Percentiles rank a stretch among this genome's conserved stretches.
Conservation (phyloP, 1,140 invertebrate species). For the Aphaenogaster rudis region DNA sequence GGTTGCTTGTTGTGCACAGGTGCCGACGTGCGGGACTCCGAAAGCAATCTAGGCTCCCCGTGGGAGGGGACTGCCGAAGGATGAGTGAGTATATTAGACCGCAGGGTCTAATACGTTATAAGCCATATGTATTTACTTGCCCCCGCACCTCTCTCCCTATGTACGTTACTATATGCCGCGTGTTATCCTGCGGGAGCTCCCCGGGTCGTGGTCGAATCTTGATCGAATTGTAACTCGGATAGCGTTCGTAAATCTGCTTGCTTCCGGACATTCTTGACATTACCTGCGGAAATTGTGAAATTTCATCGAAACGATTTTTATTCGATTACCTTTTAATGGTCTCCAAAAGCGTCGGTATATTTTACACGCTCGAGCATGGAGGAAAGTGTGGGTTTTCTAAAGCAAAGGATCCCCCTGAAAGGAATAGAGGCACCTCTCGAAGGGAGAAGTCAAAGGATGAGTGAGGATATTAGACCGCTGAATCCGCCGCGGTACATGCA, state of each 20-base stretch:
- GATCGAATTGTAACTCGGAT: slow-evolving; percentile 45
- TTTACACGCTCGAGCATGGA: neutral
- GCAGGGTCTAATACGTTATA: slow-evolving; percentile 71
- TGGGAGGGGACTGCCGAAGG: slow-evolving; percentile 26
- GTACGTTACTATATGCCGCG: slow-evolving; percentile 13
- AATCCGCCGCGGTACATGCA: slow-evolving; percentile 52
- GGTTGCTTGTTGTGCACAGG: slow-evolving; percentile 42
- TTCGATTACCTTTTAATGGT: slow-evolving; percentile 24
- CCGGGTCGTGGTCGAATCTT: slow-evolving; percentile 1
- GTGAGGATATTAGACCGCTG: slow-evolving; percentile 65
- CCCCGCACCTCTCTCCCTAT: neutral
- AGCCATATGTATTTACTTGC: slow-evolving; percentile 61
- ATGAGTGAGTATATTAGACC: slow-evolving; percentile 67
- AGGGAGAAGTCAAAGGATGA: slow-evolving; percentile 26
- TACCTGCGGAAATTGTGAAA: neutral
- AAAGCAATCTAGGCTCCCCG: slow-evolving; percentile 46
- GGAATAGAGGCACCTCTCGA: neutral
- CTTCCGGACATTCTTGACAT: neutral
- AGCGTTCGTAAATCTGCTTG: slow-evolving; percentile 35
- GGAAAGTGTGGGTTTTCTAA: neutral
- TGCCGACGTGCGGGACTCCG: slow-evolving; percentile 36
- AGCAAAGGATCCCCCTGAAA: slow-evolving; percentile 48
- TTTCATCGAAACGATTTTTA: neutral
- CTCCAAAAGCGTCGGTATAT: neutral
- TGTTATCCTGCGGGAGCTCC: slow-evolving; percentile 33